Conservation (phyloP, 1,140 invertebrate genomes). For the Papilio polytes region DNA sequence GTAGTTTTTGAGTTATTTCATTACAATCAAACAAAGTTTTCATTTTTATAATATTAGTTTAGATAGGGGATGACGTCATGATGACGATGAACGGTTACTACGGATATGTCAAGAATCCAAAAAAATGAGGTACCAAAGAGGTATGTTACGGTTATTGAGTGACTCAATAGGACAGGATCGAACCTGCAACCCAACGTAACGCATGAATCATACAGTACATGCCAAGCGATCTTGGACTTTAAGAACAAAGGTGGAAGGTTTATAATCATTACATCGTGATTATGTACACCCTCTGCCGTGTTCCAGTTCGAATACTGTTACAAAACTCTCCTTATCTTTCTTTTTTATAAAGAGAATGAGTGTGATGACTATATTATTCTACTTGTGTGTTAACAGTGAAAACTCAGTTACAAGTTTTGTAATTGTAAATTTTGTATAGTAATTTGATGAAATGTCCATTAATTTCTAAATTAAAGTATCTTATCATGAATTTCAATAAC, state of each 20-base stretch:
- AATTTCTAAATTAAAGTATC: neutral
- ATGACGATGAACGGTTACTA: neutral
- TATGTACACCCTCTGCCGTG: neutral
- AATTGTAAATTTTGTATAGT: neutral
- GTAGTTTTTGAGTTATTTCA: too few species aligned
- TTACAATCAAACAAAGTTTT: too few species aligned
- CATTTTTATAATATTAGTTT: too few species aligned
- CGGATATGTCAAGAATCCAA: constrained; percentile 18
- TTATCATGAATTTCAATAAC: too few species aligned
- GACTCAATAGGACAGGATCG: constrained; percentile 31
- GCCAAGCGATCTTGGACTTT: neutral
- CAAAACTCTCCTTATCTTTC: too few species aligned
- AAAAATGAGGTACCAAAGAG: constrained; percentile 12
- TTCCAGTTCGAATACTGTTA: neutral
- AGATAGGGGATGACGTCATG: neutral
- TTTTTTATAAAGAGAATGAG: too few species aligned
- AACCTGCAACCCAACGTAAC: constrained; percentile 7
- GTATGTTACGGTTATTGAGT: neutral
- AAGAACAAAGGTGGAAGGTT: neutral
- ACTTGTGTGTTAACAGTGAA: too few species aligned
- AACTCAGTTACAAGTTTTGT: neutral
- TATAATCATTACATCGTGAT: neutral
- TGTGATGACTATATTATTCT: too few species aligned
- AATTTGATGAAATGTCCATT: neutral
- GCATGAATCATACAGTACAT: constrained; percentile 4